Evolutionary conservation across 2,888 invertebrate genomes (phyloP), one percentile per base, ranked within the genome.

Genomic region (Acanthoscelides obtectus): DNA sequence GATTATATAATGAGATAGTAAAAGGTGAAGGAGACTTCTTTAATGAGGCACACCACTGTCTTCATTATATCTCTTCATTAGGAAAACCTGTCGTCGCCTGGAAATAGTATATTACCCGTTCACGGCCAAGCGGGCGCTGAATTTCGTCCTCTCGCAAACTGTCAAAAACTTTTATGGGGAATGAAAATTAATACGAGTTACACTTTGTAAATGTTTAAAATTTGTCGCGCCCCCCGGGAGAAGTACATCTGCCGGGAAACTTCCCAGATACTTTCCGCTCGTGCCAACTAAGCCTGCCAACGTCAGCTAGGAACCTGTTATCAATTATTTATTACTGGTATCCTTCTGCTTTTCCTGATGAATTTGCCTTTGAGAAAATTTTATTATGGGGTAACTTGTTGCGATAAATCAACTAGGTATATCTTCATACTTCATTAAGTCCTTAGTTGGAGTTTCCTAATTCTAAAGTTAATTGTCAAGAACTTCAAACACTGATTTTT

Each of bases 141-240:
- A 45, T 12, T 45, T 17, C 45, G 45, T 45, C 45, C 76, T 77
- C 76, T 73, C 75, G 72, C 77, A 75, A 74, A 75, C 71, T 79
- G 79, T 77, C 77, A 71, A 74, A 77, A 79, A 79, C 75, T 79
- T 79, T 76, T 77, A 75, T 73, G 77, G 75, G 27, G 78, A 80
- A 81, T 80, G 79, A 79, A 80, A 81, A 81, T 81, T 81, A 81
- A 79, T 79, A 77, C 71, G 77, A 79, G 76, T 79, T 79, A 77
- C 76, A 77, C 76, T 78, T 77, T 78, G 76, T 77, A 77, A 79
- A 76, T 77, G 74, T 76, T 81, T 22, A 45, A 45, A 45, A 22
- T 67, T 22, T 67, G 25, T 22, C 22, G 67, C 67, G 67, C 67
- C 22, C 67, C 67, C 2, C 67, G 22, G 67, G 67, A 67, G 67